Evolutionary conservation across 1,140 invertebrate genomes (phyloP), one percentile per base, ranked within the genome.

Genomic region (Papilio polyxenes): DNA sequence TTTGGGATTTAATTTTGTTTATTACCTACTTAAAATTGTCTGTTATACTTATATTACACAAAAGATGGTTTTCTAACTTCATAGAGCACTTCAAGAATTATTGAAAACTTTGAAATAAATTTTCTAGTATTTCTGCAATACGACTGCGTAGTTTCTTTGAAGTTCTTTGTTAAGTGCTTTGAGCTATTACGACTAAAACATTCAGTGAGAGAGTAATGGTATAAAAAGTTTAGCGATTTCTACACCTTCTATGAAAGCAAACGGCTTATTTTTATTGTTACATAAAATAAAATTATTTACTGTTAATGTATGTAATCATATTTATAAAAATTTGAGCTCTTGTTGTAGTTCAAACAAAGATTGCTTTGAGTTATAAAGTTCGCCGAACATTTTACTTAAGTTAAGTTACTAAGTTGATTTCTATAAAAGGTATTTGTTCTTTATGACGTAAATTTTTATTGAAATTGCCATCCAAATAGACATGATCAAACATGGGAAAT

Each of bases 121-220:
- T 76, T 76, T 76, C 48, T 31, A 76, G 40, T 76, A 76, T 76
- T 76, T 51, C 44, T 53, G 6, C 44, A 76, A 76, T 53, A 49
- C 20, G 20, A 53, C 49, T 76, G 75, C 48, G 75, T 76, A 76
- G 48, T 76, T 76, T 76, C 75, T 76, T 76, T 76, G 75, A 49
- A 76, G 75, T 76, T 76, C 40, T 53, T 76, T n/a, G n/a, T n/a
- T 76, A 76, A 76, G 75, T 76, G 75, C 75, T 76, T 53, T 76
- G 49, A 76, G 48, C 48, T 51, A 53, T 76, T 75, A 48, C 48
- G 44, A 69, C 65, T 69, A 69, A 69, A 69, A 69, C 65, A 69
- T 69, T 37, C 23, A 37, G 23, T 69, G 65, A 31, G 31, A 69
- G 65, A 69, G 65, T 23, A 69, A 69, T 11, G 65, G 65, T 40